Conservation (phyloP, 2,888 invertebrate genomes). For the Mythimna albipuncta region DNA sequence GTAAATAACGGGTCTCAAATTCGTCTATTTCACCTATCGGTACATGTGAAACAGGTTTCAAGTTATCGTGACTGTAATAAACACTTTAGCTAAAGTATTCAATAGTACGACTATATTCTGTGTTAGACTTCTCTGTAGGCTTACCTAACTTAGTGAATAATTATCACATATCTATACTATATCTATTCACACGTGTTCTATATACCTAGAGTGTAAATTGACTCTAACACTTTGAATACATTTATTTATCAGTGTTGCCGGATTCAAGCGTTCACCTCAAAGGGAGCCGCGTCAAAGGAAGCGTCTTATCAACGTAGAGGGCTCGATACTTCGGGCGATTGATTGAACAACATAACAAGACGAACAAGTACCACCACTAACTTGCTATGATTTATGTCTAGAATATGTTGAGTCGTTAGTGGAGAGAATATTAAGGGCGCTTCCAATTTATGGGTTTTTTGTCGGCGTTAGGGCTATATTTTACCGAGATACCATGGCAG, state of each 20-base stretch:
- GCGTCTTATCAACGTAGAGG: slow-evolving; percentile 64
- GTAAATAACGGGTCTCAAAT: too few relatives aligned
- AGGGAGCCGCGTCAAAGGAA: slow-evolving; percentile 61
- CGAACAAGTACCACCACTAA: slow-evolving; percentile 5
- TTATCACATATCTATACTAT: neutral
- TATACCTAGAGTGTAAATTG: slow-evolving; percentile 26
- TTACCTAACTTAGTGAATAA: neutral
- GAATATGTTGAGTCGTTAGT: neutral
- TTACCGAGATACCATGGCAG: too few relatives aligned
- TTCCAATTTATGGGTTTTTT: too few relatives aligned
- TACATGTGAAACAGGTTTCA: neutral
- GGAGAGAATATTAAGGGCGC: neutral
- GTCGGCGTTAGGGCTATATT: too few relatives aligned
- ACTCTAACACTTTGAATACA: slow-evolving; percentile 39
- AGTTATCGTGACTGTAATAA: neutral
- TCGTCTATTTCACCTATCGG: too few relatives aligned
- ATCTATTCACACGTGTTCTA: neutral
- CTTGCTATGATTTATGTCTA: neutral
- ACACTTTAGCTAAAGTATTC: neutral
- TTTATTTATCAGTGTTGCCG: slow-evolving; percentile 50
- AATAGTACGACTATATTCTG: neutral
- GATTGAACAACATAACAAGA: slow-evolving; percentile 54
- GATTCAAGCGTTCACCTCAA: slow-evolving; percentile 50
- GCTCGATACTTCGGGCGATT: slow-evolving; percentile 53
- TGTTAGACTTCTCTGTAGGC: neutral